Base-by-base conservation (phyloP, 2,113 vertebrate species). In the Mystacornis crossleyi region DNA sequence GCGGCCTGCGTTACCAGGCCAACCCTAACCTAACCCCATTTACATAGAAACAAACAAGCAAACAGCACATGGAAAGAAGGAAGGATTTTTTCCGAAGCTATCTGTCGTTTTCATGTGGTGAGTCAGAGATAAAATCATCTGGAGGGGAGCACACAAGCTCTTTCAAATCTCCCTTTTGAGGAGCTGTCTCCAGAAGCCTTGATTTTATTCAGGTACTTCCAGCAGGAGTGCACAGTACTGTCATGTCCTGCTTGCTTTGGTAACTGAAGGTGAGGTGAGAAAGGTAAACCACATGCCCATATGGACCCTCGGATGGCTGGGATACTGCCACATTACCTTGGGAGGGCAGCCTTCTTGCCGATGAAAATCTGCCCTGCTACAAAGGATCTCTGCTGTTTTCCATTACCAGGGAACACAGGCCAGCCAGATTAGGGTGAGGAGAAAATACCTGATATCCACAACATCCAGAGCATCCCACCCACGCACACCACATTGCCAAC, bases 121-220 rank as follows among this genome's bases (percentile, higher is more conserved):
- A 94, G 48, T 96, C 93, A 94, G 84, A 96, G 89, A 97, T 48
- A 88, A 94, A 95, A 94, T 74, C 69, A 82, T 77, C 61, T 92
- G 38, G 71, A 95, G 73, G 53, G 78, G 83, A 95, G 47, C 2
- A 8, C 33, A 55, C 50, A 83, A 79, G 74, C 48, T 89, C 82
- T 84, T 94, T 90, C 51, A 81, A 77, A 83, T 91, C 48, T 84
- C 72, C 28, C 29, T 89, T 70, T 69, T 54, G 79, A 91, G 88
- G 14, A 86, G 18, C 23, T n/a, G 19, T 57, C 67, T 95, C 67
- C 64, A 92, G 43, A 81, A 83, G 64, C 47, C 60, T 78, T 88
- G 89, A 42, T 88, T 92, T 86, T 64, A n/a, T 64, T 34, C 43
- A 55, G 48, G 14, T 67, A 36, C 91, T 96, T 95, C 73, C 81